These are phyloP conservation scores for Drosophila arizonae DNA, from an alignment of 1,140 invertebrate species.

Conservation along the genomic window DNA sequence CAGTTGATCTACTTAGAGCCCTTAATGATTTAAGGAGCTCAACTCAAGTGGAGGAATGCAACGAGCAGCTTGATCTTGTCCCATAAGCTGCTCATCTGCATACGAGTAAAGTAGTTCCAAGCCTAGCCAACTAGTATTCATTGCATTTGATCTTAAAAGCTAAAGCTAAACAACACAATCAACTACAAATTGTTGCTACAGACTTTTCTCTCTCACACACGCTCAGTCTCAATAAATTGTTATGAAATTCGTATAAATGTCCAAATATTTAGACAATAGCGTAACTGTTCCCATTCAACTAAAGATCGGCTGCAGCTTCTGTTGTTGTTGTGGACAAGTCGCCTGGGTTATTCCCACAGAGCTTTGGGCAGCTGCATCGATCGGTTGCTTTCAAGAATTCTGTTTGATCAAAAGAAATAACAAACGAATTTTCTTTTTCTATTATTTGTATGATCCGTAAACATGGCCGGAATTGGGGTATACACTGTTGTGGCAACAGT, in stretches of 20 bases:
- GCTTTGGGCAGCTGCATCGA: slow-evolving; percentile 46
- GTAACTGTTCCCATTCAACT: slow-evolving; percentile 28
- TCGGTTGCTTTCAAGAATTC: slow-evolving; percentile 40
- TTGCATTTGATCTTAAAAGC: slow-evolving; percentile 1
- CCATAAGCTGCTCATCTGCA: slow-evolving; percentile 12
- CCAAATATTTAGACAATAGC: slow-evolving; percentile 73
- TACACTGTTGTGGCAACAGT: background rate
- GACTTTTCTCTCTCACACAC: slow-evolving; percentile 28
- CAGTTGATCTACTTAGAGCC: background rate
- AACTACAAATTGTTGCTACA: slow-evolving; percentile 40
- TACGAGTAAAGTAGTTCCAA: background rate
- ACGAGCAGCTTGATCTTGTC: background rate
- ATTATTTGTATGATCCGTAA: background rate
- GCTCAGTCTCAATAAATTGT: slow-evolving; percentile 56
- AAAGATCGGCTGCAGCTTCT: slow-evolving; percentile 49
- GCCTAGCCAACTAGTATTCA: background rate
- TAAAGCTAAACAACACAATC: slow-evolving; percentile 9
- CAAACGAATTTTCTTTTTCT: slow-evolving; percentile 64
- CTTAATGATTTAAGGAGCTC: slow-evolving; percentile 29
- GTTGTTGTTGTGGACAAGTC: slow-evolving; percentile 73
- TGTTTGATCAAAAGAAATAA: slow-evolving; percentile 38
- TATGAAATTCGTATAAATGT: slow-evolving; percentile 65
- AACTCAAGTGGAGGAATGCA: slow-evolving; percentile 6
- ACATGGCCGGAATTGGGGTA: background rate
- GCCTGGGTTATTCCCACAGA: slow-evolving; percentile 63